Conservation (phyloP, 2,797 vertebrate species). For the Anableps anableps region DNA sequence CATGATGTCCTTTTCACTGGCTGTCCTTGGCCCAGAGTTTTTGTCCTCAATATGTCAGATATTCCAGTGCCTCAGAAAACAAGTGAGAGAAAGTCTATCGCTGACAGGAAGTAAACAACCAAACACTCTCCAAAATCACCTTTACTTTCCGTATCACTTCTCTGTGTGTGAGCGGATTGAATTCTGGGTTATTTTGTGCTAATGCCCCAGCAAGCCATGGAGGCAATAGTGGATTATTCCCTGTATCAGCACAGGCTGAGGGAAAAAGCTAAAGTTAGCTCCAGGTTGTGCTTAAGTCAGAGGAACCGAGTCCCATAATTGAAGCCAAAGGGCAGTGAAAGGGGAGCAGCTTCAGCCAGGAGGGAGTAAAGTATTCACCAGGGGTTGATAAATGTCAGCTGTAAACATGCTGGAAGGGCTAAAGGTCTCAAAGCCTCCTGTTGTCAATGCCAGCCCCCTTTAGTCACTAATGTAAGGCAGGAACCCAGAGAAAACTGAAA, state of each 20-base stretch:
- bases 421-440: constrained; percentile 59
- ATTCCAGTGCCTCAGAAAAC: background rate
- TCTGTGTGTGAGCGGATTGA: constrained; percentile 1
- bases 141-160: background rate
- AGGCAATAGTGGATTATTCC: constrained; percentile 32
- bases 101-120: background rate
- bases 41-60: background rate
- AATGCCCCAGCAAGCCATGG: constrained; percentile 16
- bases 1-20: background rate
- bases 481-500: background rate
- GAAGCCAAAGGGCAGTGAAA: constrained; percentile 61
- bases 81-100: background rate
- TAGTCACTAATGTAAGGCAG: constrained; percentile 5
- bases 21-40: background rate
- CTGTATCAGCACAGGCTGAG: constrained; percentile 13
- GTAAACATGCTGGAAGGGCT: constrained; percentile 49
- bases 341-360: constrained; percentile 42
- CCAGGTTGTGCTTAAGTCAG: constrained; percentile 20
- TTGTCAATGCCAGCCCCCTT: constrained; percentile 16
- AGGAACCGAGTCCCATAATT: constrained; percentile 44
- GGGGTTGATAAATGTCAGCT: constrained; percentile 69
- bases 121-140: constrained; percentile 1
- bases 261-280: constrained; percentile 18
- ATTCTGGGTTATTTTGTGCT: constrained; percentile 7
- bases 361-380: constrained; percentile 56